Evolutionary conservation across 1,140 invertebrate genomes (phyloP), one percentile per base, ranked within the genome.

Genomic region (Phymorhynchus buccinoides): DNA sequence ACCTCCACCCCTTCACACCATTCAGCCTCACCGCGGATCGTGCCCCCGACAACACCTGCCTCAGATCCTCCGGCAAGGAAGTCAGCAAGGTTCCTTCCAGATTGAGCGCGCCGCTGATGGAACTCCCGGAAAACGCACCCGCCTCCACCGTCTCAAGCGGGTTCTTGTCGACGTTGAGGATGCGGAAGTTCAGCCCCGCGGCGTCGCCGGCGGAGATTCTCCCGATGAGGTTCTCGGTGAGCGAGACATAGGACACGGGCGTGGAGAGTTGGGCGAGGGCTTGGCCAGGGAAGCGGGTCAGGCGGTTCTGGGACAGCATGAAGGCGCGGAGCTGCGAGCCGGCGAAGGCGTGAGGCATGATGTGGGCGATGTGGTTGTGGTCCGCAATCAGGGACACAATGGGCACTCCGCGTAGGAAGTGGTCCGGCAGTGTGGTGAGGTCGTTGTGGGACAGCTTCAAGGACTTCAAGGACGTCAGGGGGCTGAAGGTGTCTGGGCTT

Each of bases 41-140:
- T 27, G 16, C 7, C 48, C 44, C 68, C 68, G 77, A 82, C 16
- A 89, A 68, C 82, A 87, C 84, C 4, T 30, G 48, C 41, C 84
- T 41, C 85, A 89, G 85, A 12, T 80, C 87, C 30, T 66, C 27
- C n/a, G 89, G 90, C 32, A 91, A 48, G 62, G 88, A 87, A 6
- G 68, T 83, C 39, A 91, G 77, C 22, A 44, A 44, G 44, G 88
- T 90, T 44, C 86, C 81, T 73, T 77, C 39, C 14, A 91, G 42
- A 66, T 87, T 85, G 12, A 90, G 32, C 14, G 56, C 83, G n/a
- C 80, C 35, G 16, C 37, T 32, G 18, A 90, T 87, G 39, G 84
- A 77, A 32, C 87, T 88, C 56, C 86, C 84, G 3, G 62, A n/a
- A 42, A 89, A 87, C 16, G 88, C 87, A 44, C 85, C 86, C 12